Evolutionary conservation across 2,888 invertebrate species (phyloP), one percentile per base, ranked within the genome.

Genomic region (Darwinula stevensoni): DNA sequence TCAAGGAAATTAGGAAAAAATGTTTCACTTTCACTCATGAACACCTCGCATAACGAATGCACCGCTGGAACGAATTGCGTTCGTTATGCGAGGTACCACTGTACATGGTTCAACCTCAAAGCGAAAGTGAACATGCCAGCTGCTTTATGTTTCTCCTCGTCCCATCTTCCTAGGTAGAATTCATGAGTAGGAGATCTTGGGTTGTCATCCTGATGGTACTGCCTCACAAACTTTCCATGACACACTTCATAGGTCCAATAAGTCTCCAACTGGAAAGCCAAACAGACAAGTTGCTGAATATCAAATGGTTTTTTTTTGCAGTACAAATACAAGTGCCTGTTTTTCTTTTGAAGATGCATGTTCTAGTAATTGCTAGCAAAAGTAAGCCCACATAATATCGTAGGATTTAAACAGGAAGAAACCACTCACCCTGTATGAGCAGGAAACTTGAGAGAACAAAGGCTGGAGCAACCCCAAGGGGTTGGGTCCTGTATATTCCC

Each of bases 211-310:
- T 94, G 91, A 49, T 97, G 91, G 48, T 78, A 97, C 48, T 97
- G 94, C 16, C 78, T 61, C 3, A 94, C 65, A 48, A 71, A 73
- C 41, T 65, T 61, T 0, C 88, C 88, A 51, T 91, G 91, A 44
- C 91, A 91, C 17, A 91, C 63, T 52, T 91, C 86, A 49, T 91
- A 91, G 0, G 80, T 80, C 91, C 91, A 91, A 46, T 84, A 91
- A 3, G 71, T 67, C 47, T 82, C 84, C 31, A 80, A 53, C 60
- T 61, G 38, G n/a, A 40, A 39, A 36, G 28, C 16, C 2, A 26
- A 34, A 35, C 9, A 34, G 16, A 40, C 39, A 35, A 29, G 16
- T 16, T 4, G 13, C 12, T n/a, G n/a, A n/a, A 3, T 14, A 17
- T 17, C 11, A 27, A 32, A 4, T 15, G 12, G 16, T 2, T 29